Evolutionary conservation across 2,113 vertebrate species (phyloP).

Genomic region (Oxyruncus cristatus): DNA sequence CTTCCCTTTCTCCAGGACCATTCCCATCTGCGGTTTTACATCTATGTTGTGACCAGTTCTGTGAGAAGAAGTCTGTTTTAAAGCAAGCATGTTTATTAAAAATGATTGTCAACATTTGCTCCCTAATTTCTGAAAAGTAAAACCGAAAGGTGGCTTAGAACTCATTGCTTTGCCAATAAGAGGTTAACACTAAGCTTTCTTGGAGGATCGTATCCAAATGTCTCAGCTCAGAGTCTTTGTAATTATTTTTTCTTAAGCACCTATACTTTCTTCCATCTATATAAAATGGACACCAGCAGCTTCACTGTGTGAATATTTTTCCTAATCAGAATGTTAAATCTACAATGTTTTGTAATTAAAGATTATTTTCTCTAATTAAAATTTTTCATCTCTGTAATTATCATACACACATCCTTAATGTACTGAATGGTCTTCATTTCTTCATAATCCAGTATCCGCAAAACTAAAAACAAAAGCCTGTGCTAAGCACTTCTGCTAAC

Average conservation of each 20-base stretch:
- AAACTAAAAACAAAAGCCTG: constrained; percentile 23
- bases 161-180: neutral
- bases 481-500: neutral
- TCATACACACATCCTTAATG: neutral
- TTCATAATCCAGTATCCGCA: neutral
- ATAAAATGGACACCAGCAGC: neutral
- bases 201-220: neutral
- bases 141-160: neutral
- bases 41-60: neutral
- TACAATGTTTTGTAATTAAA: neutral
- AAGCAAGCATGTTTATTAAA: neutral
- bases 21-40: neutral
- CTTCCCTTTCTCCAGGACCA: neutral
- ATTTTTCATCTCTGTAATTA: neutral
- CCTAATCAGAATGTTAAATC: neutral
- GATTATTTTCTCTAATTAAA: neutral
- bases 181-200: neutral
- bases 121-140: neutral
- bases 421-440: neutral
- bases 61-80: neutral
- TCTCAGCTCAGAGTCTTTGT: neutral
- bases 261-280: neutral
- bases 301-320: neutral
- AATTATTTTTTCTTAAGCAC: neutral
- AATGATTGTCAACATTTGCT: neutral